Evolutionary conservation across 2,888 invertebrate species (phyloP).

Genomic region (Nemotelus pantherinus): DNA sequence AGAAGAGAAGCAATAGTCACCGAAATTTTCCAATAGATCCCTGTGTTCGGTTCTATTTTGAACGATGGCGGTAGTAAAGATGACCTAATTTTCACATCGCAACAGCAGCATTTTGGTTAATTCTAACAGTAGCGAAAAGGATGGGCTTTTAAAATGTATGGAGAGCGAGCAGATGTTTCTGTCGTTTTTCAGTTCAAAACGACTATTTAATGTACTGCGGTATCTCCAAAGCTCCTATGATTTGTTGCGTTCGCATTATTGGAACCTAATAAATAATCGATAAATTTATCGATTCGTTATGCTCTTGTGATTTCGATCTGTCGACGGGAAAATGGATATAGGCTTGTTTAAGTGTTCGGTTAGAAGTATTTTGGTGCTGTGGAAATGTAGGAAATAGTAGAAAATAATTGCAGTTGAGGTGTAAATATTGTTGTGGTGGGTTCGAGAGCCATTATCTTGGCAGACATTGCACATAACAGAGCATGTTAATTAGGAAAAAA

Average conservation of each 20-base stretch:
- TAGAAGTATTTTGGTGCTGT: not conserved
- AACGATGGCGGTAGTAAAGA: too few species aligned
- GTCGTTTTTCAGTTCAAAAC: conserved; percentile 31
- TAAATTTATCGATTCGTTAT: conserved; percentile 32
- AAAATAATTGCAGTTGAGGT: too few species aligned
- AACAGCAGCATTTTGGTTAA: conserved; percentile 1
- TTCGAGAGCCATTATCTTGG: too few species aligned
- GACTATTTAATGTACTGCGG: conserved; percentile 36
- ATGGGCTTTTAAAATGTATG: conserved; percentile 33
- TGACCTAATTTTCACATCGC: too few species aligned
- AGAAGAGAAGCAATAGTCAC: too few species aligned
- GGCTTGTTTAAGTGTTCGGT: not conserved
- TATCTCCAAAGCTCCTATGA: conserved; percentile 19
- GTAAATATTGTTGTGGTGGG: too few species aligned
- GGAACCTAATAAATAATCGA: conserved; percentile 32
- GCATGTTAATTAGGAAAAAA: too few species aligned
- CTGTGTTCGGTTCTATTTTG: too few species aligned
- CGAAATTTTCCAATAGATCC: too few species aligned
- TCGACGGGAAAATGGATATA: not conserved
- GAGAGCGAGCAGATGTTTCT: conserved; percentile 34
- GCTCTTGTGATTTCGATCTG: not conserved
- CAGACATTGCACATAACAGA: too few species aligned
- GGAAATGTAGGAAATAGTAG: too few species aligned
- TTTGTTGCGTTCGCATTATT: conserved; percentile 37
- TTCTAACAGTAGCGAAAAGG: conserved; percentile 25